Conservation (phyloP, 1,140 invertebrate genomes). For the Temnothorax nylanderi region DNA sequence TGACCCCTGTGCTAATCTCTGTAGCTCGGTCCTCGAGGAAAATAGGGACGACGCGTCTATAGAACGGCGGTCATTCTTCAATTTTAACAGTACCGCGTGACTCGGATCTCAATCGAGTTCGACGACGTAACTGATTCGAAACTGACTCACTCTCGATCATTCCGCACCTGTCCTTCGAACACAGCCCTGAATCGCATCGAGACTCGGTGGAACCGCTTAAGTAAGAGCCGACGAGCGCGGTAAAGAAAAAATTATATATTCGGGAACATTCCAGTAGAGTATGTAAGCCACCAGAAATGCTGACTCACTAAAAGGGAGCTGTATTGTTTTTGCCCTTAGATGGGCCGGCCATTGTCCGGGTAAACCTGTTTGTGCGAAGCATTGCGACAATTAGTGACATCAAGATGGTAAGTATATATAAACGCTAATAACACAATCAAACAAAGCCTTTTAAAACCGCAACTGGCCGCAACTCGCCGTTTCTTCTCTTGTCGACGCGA, state of each 20-base stretch:
- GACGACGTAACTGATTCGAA: not conserved
- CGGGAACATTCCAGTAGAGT: conserved; percentile 67
- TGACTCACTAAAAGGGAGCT: conserved; percentile 83
- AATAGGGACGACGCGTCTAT: not conserved
- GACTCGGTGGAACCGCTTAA: conserved; percentile 28
- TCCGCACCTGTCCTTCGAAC: not conserved
- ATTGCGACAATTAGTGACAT: conserved; percentile 99
- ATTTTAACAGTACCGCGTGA: conserved; percentile 2
- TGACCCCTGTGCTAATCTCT: not conserved
- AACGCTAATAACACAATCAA: conserved; percentile 69
- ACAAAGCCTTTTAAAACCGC: conserved; percentile 65
- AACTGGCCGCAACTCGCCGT: conserved; percentile 67
- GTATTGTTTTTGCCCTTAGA: conserved; percentile 89
- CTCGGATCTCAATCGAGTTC: not conserved
- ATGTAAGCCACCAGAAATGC: conserved; percentile 70
- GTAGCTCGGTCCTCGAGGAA: conserved; percentile 16
- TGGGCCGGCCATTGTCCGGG: conserved; percentile 96
- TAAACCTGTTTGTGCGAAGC: conserved; percentile 98
- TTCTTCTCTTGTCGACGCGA: conserved; percentile 73
- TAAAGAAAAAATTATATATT: conserved; percentile 20
- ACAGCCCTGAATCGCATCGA: conserved; percentile 10
- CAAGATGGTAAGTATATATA: conserved; percentile 96
- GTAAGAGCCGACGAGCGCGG: conserved; percentile 21
- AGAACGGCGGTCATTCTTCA: not conserved
- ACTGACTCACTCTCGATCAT: conserved; percentile 16